Evolutionary conservation across 2,113 vertebrate genomes (phyloP).

Genomic region (Lucifuga dentata): DNA sequence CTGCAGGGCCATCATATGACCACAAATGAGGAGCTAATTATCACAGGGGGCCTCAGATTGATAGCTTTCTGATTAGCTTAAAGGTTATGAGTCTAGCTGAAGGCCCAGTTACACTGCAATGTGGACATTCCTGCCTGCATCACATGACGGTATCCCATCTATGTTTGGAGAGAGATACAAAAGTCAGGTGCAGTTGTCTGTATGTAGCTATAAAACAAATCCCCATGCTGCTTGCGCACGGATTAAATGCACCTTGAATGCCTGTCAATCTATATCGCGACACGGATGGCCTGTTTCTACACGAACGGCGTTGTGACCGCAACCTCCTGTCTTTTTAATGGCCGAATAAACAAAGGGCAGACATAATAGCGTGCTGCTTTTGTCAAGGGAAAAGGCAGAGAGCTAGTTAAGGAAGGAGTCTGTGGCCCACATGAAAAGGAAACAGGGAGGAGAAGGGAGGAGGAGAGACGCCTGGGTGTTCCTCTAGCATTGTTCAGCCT

Average conservation of each 20-base stretch:
- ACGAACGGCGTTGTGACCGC: slow-evolving; percentile 30
- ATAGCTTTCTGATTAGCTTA: slow-evolving; percentile 21
- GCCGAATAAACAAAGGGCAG: slow-evolving; percentile 68
- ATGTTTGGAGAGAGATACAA: neutral
- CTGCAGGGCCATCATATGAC: slow-evolving; percentile 65
- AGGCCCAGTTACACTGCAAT: neutral
- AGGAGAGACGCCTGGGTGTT: slow-evolving; percentile 70
- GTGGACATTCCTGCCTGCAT: slow-evolving; percentile 9
- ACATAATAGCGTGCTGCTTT: slow-evolving; percentile 67
- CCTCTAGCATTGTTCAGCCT: slow-evolving; percentile 66
- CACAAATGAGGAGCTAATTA: slow-evolving; percentile 44
- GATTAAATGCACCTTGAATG: slow-evolving; percentile 27
- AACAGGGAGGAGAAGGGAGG: slow-evolving; percentile 39
- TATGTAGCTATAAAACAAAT: slow-evolving; percentile 25
- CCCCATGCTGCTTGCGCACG: slow-evolving; percentile 21
- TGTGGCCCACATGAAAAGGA: slow-evolving; percentile 70
- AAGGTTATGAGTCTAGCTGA: neutral
- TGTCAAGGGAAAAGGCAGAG: slow-evolving; percentile 70
- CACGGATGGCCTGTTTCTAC: slow-evolving; percentile 51
- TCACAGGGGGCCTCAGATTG: slow-evolving; percentile 25
- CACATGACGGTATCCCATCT: slow-evolving; percentile 32
- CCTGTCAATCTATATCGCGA: slow-evolving; percentile 25
- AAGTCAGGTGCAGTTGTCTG: slow-evolving; percentile 42
- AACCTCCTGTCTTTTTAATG: slow-evolving; percentile 66
- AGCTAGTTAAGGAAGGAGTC: slow-evolving; percentile 69